A percentile compares a stretch with the other conserved stretches of the same genome.
phyloP scores from a whole-genome alignment of 1,140 invertebrate species.

The Oreohelix idahoensis region DNA sequence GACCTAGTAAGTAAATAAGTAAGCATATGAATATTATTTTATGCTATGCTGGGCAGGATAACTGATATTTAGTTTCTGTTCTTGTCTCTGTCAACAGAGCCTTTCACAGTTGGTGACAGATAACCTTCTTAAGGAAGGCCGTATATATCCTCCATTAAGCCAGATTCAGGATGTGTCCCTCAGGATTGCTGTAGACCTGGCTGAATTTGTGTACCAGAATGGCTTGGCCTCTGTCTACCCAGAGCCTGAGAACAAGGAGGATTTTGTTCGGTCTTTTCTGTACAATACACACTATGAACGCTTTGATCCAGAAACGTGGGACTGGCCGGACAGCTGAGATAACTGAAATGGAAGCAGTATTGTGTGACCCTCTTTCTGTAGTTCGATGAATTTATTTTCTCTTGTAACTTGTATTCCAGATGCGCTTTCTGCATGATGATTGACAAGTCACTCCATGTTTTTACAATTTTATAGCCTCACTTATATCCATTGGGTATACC shows the following conservation, averaged over 20 bases:
- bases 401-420: too few relatives aligned
- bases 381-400: too few relatives aligned
- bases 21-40: too few relatives aligned
- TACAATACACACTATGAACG: constrained; percentile 76
- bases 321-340: constrained; percentile 70
- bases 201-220: constrained; percentile 88
- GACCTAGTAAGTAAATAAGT: too few relatives aligned
- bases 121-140: constrained; percentile 85
- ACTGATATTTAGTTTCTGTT: neutral
- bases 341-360: too few relatives aligned
- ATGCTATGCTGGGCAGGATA: too few relatives aligned
- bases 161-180: constrained; percentile 90
- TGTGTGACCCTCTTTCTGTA: too few relatives aligned
- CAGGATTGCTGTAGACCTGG: constrained; percentile 87
- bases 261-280: constrained; percentile 73
- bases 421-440: too few relatives aligned
- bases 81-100: neutral
- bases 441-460: too few relatives aligned
- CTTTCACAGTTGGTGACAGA: constrained; percentile 80
- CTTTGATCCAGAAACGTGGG: constrained; percentile 73
- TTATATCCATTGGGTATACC: too few relatives aligned
- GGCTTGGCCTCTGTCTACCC: constrained; percentile 75
- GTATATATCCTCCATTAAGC: constrained; percentile 92
- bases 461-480: too few relatives aligned
- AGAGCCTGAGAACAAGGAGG: constrained; percentile 75